phyloP scores from a whole-genome alignment of 2,797 vertebrate genomes.

The Hyperoplus immaculatus region DNA sequence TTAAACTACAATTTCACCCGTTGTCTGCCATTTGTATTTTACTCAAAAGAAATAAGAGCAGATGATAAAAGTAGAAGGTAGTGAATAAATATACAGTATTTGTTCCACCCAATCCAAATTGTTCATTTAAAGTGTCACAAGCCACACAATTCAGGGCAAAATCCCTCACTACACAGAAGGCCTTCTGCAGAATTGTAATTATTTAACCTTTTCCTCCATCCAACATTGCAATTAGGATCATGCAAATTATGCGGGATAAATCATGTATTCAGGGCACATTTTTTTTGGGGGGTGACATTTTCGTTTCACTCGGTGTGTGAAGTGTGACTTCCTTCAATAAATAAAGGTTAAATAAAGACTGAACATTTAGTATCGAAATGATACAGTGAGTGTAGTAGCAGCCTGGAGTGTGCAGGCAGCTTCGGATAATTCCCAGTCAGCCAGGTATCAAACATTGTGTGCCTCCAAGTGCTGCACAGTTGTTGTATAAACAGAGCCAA shows the following conservation, averaged over 20 bases:
- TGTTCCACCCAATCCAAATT: no score
- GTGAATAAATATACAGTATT: not conserved
- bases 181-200: slow-evolving; percentile 7
- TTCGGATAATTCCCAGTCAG: slow-evolving; percentile 55
- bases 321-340: slow-evolving; percentile 28
- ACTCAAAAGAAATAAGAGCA: not conserved
- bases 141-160: slow-evolving; percentile 9
- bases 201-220: slow-evolving; percentile 39
- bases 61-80: not conserved
- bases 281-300: slow-evolving; percentile 1
- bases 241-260: slow-evolving; percentile 46
- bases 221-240: slow-evolving; percentile 38
- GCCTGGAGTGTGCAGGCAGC: slow-evolving; percentile 36
- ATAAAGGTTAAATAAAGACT: slow-evolving; percentile 57
- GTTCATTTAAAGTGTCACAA: slow-evolving; percentile 3
- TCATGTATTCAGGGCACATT: slow-evolving; percentile 60
- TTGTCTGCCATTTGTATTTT: slow-evolving; percentile 11
- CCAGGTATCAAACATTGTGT: slow-evolving; percentile 65
- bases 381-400: slow-evolving; percentile 21
- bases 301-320: slow-evolving; percentile 5
- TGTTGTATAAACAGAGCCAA: slow-evolving; percentile 66
- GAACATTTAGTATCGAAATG: slow-evolving; percentile 52
- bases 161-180: slow-evolving; percentile 17
- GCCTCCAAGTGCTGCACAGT: slow-evolving; percentile 57
- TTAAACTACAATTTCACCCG: slow-evolving; percentile 13